Percentiles rank a stretch among this genome's conserved stretches.
These are phyloP conservation scores for Tupiocoris notatus DNA, from an alignment of 2,888 invertebrate species.

Conservation along the genomic window DNA sequence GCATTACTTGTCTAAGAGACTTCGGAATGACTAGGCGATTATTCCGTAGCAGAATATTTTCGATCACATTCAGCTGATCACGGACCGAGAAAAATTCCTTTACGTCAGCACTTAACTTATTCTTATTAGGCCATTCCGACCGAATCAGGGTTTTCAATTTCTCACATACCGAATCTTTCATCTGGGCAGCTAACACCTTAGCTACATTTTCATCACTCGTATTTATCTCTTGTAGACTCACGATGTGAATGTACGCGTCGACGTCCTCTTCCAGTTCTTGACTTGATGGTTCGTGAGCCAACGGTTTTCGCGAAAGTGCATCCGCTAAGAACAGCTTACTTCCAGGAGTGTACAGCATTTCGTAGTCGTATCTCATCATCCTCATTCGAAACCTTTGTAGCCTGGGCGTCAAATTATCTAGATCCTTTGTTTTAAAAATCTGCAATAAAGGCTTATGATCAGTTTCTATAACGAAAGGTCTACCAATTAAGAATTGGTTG, in stretches of 20 bases:
- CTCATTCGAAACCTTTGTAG: not conserved
- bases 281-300: not conserved
- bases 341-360: slow-evolving; percentile 2
- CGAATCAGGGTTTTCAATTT: too few species aligned
- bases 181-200: slow-evolving; percentile 3
- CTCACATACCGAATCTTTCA: slow-evolving; percentile 3
- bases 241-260: slow-evolving; percentile 7
- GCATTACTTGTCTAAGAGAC: not conserved
- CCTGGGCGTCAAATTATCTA: not conserved
- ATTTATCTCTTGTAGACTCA: not conserved
- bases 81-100: not conserved
- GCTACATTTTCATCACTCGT: slow-evolving; percentile 4
- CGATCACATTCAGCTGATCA: slow-evolving; percentile 1
- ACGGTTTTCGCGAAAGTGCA: slow-evolving; percentile 1
- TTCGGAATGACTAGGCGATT: not conserved
- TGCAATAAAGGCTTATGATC: slow-evolving; percentile 24
- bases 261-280: slow-evolving; percentile 17
- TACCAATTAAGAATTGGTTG: slow-evolving; percentile 8
- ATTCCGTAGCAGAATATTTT: not conserved
- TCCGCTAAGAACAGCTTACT: not conserved
- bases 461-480: slow-evolving; percentile 9
- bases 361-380: too few species aligned
- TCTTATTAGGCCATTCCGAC: slow-evolving; percentile 4
- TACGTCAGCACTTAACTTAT: not conserved
- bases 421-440: slow-evolving; percentile 23